Conservation (phyloP, 2,888 invertebrate genomes). For the Heliconius hortense region DNA sequence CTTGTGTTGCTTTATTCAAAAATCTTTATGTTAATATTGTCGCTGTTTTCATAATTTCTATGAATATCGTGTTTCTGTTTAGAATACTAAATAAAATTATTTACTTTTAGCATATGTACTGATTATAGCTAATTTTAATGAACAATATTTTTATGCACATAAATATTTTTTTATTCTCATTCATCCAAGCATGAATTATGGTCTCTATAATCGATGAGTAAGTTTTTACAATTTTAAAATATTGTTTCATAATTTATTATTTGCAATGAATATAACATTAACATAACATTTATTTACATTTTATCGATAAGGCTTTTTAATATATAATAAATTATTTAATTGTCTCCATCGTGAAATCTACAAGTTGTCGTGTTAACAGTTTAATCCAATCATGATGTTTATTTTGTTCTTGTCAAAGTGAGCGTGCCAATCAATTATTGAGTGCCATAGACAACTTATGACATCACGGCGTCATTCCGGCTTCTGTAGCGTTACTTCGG, state of each 20-base stretch:
- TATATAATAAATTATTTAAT: neutral
- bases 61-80: neutral
- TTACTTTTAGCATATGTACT: neutral
- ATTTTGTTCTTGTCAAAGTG: neutral
- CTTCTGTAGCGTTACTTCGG: constrained; percentile 25
- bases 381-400: constrained; percentile 11
- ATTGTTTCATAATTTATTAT: neutral
- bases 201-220: neutral
- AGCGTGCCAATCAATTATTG: constrained; percentile 19
- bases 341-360: neutral
- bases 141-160: neutral
- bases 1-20: neutral
- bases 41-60: neutral
- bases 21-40: neutral
- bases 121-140: neutral
- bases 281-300: neutral
- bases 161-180: neutral
- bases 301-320: neutral
- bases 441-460: constrained; percentile 26
- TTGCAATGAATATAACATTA: neutral
- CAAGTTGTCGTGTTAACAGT: neutral
- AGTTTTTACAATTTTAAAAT: neutral
- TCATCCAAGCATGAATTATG: neutral
- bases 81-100: neutral
- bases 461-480: constrained; percentile 38